These are phyloP conservation scores for Brachionichthys hirsutus DNA, from an alignment of 2,113 vertebrate genomes.

Conservation along the genomic window DNA sequence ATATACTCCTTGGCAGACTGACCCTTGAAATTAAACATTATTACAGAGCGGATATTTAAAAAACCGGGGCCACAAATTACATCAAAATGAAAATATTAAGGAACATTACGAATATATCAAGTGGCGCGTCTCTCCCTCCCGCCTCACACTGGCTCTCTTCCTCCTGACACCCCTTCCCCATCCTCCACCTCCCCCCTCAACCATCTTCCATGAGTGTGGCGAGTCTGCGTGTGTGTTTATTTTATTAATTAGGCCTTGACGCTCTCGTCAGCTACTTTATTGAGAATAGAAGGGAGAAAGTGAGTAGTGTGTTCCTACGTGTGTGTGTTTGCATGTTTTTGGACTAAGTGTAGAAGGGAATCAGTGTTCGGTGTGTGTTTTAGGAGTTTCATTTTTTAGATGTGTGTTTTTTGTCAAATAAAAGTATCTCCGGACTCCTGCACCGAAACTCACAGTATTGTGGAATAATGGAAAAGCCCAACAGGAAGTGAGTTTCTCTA, in stretches of 20 bases:
- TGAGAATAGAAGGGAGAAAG: conserved; percentile 69
- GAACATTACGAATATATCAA: conserved; percentile 98
- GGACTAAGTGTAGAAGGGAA: conserved; percentile 41
- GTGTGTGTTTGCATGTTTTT: conserved; percentile 55
- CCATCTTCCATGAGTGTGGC: conserved; percentile 44
- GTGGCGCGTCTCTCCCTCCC: conserved; percentile 82
- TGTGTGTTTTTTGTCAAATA: conserved; percentile 18
- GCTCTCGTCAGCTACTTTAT: conserved; percentile 79
- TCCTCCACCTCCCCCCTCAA: conserved; percentile 48
- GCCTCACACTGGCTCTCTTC: conserved; percentile 57
- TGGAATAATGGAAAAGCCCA: conserved; percentile 50
- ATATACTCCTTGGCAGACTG: conserved; percentile 99
- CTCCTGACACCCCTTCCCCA: conserved; percentile 54
- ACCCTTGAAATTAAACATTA: conserved; percentile 99
- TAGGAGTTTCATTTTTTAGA: conserved; percentile 23
- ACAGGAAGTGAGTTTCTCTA: conserved; percentile 61
- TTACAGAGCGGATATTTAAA: conserved; percentile 99
- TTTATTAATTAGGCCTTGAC: conserved; percentile 86
- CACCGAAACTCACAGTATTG: conserved; percentile 29
- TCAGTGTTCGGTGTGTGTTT: conserved; percentile 45
- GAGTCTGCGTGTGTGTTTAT: conserved; percentile 30
- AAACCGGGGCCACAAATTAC: conserved; percentile 99
- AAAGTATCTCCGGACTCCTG: conserved; percentile 18
- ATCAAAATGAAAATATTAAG: conserved; percentile 99
- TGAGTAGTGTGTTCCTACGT: conserved; percentile 43